Evolutionary conservation across 2,113 vertebrate species (phyloP), one percentile per base, ranked within the genome.

Genomic region (Galemys pyrenaicus): DNA sequence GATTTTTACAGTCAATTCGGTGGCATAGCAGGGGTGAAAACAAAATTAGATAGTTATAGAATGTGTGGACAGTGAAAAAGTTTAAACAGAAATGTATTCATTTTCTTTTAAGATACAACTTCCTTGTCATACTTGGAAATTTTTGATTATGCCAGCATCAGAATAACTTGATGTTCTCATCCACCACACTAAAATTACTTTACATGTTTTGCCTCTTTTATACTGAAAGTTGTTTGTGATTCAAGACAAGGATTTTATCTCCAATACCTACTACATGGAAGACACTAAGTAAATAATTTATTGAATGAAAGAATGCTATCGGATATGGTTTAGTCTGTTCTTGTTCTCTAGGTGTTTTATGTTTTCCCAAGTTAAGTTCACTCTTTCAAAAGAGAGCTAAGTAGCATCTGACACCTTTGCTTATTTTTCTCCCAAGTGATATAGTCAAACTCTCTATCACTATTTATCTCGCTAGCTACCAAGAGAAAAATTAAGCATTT

Each of bases 71-170:
- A 67, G 4, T 78, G 49, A 28, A 79, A 30, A 70, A 82, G 26
- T 46, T n/a, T 24, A 74, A 87, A 73, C 6, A 73, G 26, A 85
- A 89, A 86, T 87, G 35, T 62, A 91, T 84, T 80, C 20, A 80
- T 16, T 19, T 85, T 58, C 30, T 44, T 85, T 81, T 84, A 86
- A 83, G 65, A 9, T 35, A 71, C 81, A n/a, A 71, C 41, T 82
- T 85, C 6, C 46, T 73, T 81, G 22, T 26, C n/a, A 75, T 30
- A 6, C 75, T 88, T 22, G 17, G 46, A 82, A 89, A 86, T 0
- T 67, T 94, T 87, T 68, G 22, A 51, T 93, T 87, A 64, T 54
- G 12, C 8, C n/a, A 64, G 11, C 39, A 91, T 41, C n/a, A 9
- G 26, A 32, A 3, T 82, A 79, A 85, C 46, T 91, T 54, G 19